Conservation (phyloP, 2,113 vertebrate genomes). For the Sebastes schlegelii region DNA sequence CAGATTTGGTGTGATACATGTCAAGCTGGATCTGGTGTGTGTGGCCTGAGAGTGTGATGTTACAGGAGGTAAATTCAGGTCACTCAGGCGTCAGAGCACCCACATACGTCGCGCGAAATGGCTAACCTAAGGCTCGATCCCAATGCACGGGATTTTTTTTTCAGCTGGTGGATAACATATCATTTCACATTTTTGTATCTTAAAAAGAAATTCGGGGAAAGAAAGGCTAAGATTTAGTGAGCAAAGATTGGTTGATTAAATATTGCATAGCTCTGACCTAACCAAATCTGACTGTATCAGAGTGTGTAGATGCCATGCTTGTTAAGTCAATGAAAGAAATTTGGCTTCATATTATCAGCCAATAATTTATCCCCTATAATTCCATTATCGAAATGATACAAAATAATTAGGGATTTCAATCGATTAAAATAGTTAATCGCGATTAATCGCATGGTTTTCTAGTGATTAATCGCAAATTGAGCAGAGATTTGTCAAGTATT, state of each 20-base stretch:
- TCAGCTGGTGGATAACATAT: not conserved
- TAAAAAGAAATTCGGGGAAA: not conserved
- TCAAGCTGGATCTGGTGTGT: conserved; percentile 43
- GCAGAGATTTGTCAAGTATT: too few relatives aligned
- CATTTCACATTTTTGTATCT: not conserved
- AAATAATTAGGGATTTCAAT: too few relatives aligned
- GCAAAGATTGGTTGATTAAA: not conserved
- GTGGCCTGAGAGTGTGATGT: conserved; percentile 19
- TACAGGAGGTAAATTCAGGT: conserved; percentile 48
- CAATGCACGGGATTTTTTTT: not conserved
- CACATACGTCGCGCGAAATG: conserved; percentile 19
- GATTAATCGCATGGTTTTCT: too few relatives aligned
- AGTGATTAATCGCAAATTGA: too few relatives aligned
- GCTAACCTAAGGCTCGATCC: not conserved
- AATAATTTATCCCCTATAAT: not conserved
- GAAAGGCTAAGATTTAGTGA: not conserved
- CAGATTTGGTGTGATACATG: conserved; percentile 48
- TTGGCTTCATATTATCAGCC: not conserved
- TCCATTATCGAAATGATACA: not conserved
- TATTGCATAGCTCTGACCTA: not conserved
- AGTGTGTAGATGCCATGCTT: too few relatives aligned
- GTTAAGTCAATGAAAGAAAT: not conserved
- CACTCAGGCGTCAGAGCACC: conserved; percentile 34
- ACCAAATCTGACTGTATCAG: not conserved
- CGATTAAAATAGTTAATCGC: too few relatives aligned